These are phyloP conservation scores for Saccostrea echinata DNA, from an alignment of 1,140 invertebrate genomes.

Conservation along the genomic window DNA sequence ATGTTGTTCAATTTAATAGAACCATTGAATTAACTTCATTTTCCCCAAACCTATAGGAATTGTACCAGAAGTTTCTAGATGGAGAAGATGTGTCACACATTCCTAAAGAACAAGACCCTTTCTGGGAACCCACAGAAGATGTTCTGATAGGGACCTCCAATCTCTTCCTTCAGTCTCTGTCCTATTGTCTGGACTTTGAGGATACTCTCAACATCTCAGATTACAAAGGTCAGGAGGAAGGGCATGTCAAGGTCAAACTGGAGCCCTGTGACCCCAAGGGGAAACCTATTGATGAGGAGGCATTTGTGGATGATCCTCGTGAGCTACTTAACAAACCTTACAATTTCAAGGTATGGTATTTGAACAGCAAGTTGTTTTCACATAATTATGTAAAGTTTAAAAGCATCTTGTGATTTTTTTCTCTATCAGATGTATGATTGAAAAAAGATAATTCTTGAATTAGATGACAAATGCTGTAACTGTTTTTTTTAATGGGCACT, in stretches of 20 bases:
- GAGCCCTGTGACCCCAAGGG: slow-evolving; percentile 79
- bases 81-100: slow-evolving; percentile 76
- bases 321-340: slow-evolving; percentile 77
- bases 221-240: slow-evolving; percentile 79
- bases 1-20: not conserved
- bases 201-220: slow-evolving; percentile 77
- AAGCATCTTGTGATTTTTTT: too few relatives aligned
- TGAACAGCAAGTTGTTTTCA: not conserved
- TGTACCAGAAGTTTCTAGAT: slow-evolving; percentile 79
- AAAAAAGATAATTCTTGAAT: too few relatives aligned
- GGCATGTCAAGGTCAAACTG: slow-evolving; percentile 74
- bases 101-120: slow-evolving; percentile 79
- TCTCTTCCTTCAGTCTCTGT: slow-evolving; percentile 79
- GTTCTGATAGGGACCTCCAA: slow-evolving; percentile 78
- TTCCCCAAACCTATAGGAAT: slow-evolving; percentile 72
- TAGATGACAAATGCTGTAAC: too few relatives aligned
- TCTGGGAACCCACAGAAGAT: slow-evolving; percentile 80
- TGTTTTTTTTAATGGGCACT: too few relatives aligned
- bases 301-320: slow-evolving; percentile 77
- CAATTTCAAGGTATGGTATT: slow-evolving; percentile 77
- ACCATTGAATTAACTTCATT: too few relatives aligned
- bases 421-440: too few relatives aligned
- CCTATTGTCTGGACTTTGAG: slow-evolving; percentile 79
- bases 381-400: too few relatives aligned
- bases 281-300: slow-evolving; percentile 76